Percentiles rank a stretch among this genome's conserved stretches.
Evolutionary conservation across 2,797 vertebrate species (phyloP).

Genomic region (Pseudopleuronectes americanus): DNA sequence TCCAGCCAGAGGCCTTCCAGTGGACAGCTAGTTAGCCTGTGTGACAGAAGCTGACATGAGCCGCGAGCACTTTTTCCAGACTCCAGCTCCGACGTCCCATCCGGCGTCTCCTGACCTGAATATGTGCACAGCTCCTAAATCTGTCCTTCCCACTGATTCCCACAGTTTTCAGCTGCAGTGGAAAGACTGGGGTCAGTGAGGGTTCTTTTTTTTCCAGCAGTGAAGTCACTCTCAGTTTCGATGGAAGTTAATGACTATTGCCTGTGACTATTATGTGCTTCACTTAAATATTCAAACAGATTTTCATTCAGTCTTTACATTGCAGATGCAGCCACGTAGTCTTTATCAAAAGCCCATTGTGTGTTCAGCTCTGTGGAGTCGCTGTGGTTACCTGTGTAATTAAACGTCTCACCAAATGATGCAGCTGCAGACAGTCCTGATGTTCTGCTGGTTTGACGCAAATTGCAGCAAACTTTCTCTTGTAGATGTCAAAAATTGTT

Average conservation of each 20-base stretch:
- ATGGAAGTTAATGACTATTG: slow-evolving; percentile 3
- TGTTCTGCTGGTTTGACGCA: not conserved
- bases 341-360: not conserved
- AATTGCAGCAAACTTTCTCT: not conserved
- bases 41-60: slow-evolving; percentile 30
- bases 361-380: not conserved
- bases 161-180: slow-evolving; percentile 26
- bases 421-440: not conserved
- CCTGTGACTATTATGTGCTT: not conserved
- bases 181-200: slow-evolving; percentile 19
- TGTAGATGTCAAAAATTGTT: not conserved
- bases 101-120: slow-evolving; percentile 26
- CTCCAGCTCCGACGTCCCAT: slow-evolving; percentile 18
- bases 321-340: not conserved
- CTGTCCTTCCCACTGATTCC: slow-evolving; percentile 6
- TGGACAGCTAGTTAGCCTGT: slow-evolving; percentile 36
- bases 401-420: slow-evolving; percentile 12
- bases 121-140: slow-evolving; percentile 26
- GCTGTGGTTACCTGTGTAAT: slow-evolving; percentile 4
- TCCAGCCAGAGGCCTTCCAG: slow-evolving; percentile 46
- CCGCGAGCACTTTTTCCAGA: slow-evolving; percentile 17
- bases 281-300: not conserved
- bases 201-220: not conserved
- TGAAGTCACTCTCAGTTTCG: not conserved
- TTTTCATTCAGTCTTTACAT: not conserved